phyloP scores from a whole-genome alignment of 2,113 vertebrate genomes.

The Eurystomus gularis region DNA sequence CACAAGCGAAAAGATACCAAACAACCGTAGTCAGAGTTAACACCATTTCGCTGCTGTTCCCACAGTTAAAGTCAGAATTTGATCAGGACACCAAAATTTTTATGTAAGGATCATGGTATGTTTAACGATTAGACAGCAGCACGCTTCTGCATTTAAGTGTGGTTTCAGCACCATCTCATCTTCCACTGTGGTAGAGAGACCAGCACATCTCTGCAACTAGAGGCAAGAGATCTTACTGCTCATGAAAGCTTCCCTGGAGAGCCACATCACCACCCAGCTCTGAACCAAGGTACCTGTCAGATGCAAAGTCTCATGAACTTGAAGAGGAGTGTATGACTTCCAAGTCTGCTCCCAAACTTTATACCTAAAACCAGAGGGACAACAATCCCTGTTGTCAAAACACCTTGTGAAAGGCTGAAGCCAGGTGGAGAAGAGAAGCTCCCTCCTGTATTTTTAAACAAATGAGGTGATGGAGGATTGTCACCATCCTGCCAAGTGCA shows the following conservation, averaged over 20 bases:
- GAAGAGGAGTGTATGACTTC: neutral
- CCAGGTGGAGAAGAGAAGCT: constrained; percentile 2
- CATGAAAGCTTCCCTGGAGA: neutral
- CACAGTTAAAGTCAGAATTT: rapidly evolving
- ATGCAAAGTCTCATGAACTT: neutral
- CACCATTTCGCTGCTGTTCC: rapidly evolving
- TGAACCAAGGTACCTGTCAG: rapidly evolving
- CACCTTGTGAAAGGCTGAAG: neutral
- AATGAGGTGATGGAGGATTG: neutral
- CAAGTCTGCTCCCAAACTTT: neutral
- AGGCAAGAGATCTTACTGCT: neutral
- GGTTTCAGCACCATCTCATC: neutral
- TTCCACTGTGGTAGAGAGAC: neutral
- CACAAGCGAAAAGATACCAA: neutral
- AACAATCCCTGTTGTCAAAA: rapidly evolving
- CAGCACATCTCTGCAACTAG: neutral
- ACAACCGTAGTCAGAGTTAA: rapidly evolving
- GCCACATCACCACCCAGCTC: neutral
- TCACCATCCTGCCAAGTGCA: neutral
- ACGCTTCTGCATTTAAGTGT: rapidly evolving
- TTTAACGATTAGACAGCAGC: neutral
- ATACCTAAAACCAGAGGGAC: neutral
- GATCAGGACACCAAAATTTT: neutral
- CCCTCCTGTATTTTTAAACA: neutral
- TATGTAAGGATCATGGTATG: rapidly evolving